A percentile compares a stretch with the other conserved stretches of the same genome.
Conservation (phyloP, 1,140 invertebrate species). For the Aphelenchoides fujianensis region DNA sequence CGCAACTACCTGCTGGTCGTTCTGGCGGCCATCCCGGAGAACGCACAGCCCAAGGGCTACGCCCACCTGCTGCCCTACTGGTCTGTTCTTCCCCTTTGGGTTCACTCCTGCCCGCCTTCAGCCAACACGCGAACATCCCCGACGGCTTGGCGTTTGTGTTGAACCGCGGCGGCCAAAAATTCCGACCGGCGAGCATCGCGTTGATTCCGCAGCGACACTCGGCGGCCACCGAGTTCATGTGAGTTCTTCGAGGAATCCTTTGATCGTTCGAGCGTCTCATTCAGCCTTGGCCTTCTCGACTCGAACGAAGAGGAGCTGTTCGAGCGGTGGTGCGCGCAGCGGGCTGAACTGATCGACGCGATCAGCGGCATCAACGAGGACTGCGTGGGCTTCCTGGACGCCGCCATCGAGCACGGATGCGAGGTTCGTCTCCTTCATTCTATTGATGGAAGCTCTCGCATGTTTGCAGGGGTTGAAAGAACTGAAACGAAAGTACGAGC, state of each 20-base stretch:
- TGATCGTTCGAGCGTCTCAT: background rate
- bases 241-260: background rate
- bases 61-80: constrained; percentile 1
- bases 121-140: background rate
- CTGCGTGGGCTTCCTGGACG: background rate
- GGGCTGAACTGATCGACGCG: constrained; percentile 1
- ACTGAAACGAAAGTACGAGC: background rate
- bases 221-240: background rate
- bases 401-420: constrained; percentile 12
- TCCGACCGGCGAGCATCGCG: background rate
- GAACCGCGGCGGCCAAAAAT: background rate
- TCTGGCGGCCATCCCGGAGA: constrained; percentile 12
- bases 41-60: constrained; percentile 3
- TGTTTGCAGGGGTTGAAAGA: constrained; percentile 4
- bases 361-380: constrained; percentile 12
- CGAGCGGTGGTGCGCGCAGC: background rate
- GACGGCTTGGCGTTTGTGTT: constrained; percentile 1
- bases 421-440: background rate
- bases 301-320: constrained; percentile 5
- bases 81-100: background rate
- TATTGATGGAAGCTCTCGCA: background rate
- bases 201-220: background rate
- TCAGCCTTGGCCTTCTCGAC: background rate
- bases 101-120: no score
- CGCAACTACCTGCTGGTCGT: background rate